phyloP scores from a whole-genome alignment of 2,888 invertebrate genomes.

The Polydrusus cervinus region DNA sequence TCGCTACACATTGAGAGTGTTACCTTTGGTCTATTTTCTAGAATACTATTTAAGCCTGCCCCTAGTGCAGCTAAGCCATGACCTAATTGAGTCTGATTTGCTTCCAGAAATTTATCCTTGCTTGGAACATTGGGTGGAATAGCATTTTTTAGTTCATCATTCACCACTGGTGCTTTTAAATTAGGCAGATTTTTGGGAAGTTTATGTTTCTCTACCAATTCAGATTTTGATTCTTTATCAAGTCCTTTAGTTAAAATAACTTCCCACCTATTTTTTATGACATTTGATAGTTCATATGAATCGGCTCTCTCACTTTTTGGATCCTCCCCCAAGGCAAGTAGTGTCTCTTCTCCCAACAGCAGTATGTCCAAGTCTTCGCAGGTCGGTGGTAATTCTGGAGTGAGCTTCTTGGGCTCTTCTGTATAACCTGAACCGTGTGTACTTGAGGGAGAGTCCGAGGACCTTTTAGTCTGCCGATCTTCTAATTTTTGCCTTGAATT shows the following conservation, averaged over 20 bases:
- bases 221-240: neutral
- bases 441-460: neutral
- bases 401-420: neutral
- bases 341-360: neutral
- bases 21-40: neutral
- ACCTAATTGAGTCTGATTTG: neutral
- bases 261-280: neutral
- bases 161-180: neutral
- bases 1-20: neutral
- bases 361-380: neutral
- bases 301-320: neutral
- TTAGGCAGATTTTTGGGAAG: neutral
- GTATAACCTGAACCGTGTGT: neutral
- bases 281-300: neutral
- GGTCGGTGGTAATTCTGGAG: neutral
- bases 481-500: neutral
- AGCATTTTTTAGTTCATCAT: neutral
- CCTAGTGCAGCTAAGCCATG: neutral
- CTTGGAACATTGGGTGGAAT: neutral
- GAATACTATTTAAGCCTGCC: neutral
- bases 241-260: neutral
- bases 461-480: neutral
- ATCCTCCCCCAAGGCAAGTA: neutral
- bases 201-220: neutral
- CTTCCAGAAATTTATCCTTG: slow-evolving; percentile 2